Percentiles rank a stretch among this genome's conserved stretches.
phyloP scores from a whole-genome alignment of 2,888 invertebrate species.

The Cephus sareptanus region DNA sequence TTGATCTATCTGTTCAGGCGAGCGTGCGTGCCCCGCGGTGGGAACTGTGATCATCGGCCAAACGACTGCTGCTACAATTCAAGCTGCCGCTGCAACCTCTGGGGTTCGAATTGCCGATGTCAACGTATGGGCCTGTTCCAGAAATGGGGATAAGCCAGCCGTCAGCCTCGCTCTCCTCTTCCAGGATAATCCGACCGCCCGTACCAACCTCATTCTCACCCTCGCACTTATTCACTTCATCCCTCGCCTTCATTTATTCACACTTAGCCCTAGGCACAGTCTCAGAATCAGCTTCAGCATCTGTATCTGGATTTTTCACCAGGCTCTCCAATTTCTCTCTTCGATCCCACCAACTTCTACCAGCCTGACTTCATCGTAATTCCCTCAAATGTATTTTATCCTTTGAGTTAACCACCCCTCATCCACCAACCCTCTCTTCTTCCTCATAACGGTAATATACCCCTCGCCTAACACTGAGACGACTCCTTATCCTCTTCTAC shows the following conservation, averaged over 20 bases:
- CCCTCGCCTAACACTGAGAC: not conserved
- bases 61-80: conserved; percentile 89
- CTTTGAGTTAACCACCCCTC: not conserved
- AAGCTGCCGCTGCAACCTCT: conserved; percentile 88
- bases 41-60: conserved; percentile 86
- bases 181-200: not conserved
- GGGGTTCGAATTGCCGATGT: conserved; percentile 90
- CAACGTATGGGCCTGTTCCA: conserved; percentile 90
- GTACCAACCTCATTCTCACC: not conserved
- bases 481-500: not conserved
- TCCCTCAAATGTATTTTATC: not conserved
- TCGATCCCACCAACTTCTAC: not conserved
- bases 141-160: conserved; percentile 78
- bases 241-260: conserved; percentile 49
- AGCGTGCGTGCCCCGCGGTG: conserved; percentile 83
- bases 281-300: not conserved
- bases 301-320: not conserved
- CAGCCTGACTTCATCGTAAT: not conserved
- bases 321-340: not conserved
- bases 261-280: not conserved
- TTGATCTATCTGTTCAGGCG: conserved; percentile 88
- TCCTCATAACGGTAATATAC: not conserved
- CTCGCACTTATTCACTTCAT: conserved; percentile 51
- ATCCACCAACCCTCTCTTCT: not conserved
- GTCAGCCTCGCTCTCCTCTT: not conserved